Evolutionary conservation across 2,888 invertebrate genomes (phyloP), one percentile per base, ranked within the genome.

Genomic region (Fragum whitleyi): DNA sequence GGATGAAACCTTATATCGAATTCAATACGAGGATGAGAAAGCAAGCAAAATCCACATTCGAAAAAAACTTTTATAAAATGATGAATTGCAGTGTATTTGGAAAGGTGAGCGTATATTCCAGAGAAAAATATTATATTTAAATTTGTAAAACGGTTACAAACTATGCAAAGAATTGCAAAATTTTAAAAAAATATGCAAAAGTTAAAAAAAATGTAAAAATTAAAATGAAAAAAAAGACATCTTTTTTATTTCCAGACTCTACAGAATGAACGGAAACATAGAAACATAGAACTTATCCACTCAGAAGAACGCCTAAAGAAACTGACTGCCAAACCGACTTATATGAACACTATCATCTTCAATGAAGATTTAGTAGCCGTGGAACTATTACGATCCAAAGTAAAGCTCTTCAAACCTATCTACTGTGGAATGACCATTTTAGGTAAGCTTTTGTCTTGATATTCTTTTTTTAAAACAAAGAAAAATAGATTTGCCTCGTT

Each of bases 1-100:
- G 93, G 92, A 83, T 94, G 36, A 91, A 92, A 75, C 65, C 85
- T 1, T 94, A 93, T 73, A 92, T 93, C 0, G 86, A 90, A 32
- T 85, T 91, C 7, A 87, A 91, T 78, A 90, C 88, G 3, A 47
- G 61, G 47, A 55, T 42, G 57, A 3, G 53, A 82, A n/a, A 69
- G 59, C 61, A 51, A 91, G 21, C 88, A 84, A 94, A 91, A 79
- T 90, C 80, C 90, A 85, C 16, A 51, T 73, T 69, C 39, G 91
- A 23, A 88, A 87, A 94, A 91, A 81, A 91, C 79, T 91, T 94
- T 79, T 83, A 85, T 81, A 69, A 76, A 79, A 53, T 85, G 42
- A 84, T 76, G 91, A 67, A 89, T 84, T 82, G 94, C 76, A 77
- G 87, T 19, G 89, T 92, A 28, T 94, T 90, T 86, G 92, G 93